Evolutionary conservation across 2,113 vertebrate genomes (phyloP).

Genomic region (Myiozetetes cayanensis): DNA sequence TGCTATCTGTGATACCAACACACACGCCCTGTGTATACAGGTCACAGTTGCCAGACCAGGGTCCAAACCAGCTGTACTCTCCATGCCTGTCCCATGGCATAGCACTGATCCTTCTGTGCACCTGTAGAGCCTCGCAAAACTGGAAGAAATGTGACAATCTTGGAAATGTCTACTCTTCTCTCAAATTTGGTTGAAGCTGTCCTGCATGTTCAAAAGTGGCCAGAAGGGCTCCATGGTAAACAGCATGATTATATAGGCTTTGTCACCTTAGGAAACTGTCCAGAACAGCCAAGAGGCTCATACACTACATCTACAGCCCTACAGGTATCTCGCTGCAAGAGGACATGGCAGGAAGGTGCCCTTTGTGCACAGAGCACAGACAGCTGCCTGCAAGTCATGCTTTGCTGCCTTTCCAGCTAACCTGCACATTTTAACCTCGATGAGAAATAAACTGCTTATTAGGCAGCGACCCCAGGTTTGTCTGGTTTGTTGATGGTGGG

Average conservation of each 20-base stretch:
- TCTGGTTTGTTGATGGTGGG: background rate
- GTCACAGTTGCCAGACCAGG: background rate
- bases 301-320: background rate
- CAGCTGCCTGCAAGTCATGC: background rate
- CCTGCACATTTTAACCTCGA: background rate
- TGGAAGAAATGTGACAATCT: background rate
- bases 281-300: background rate
- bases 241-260: background rate
- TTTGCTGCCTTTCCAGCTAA: background rate
- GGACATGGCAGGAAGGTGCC: background rate
- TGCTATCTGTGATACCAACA: background rate
- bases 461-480: background rate
- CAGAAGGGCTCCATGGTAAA: background rate
- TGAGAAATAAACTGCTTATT: background rate
- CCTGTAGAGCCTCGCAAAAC: background rate
- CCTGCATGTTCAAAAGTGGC: background rate
- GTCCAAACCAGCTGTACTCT: background rate
- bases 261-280: background rate
- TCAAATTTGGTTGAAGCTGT: background rate
- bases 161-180: background rate
- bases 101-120: background rate
- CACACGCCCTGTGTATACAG: accelerated
- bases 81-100: background rate
- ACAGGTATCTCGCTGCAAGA: background rate
- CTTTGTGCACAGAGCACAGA: background rate